Evolutionary conservation across 2,797 vertebrate species (phyloP).

Genomic region (Malacoctenus gilli): DNA sequence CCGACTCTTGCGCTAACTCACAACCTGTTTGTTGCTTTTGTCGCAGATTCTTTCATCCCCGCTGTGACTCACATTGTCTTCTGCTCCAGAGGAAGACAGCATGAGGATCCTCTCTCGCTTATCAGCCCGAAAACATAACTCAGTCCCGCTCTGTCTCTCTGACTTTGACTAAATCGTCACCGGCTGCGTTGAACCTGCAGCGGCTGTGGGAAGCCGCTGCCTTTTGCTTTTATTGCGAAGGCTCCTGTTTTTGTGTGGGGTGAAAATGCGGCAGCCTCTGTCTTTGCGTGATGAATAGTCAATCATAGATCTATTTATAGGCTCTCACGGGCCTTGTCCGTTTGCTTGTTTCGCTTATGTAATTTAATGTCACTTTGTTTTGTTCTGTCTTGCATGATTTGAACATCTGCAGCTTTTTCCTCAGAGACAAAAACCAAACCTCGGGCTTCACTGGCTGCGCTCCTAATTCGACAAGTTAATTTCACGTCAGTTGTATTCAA

Average conservation of each 20-base stretch:
- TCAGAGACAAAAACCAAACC: neutral
- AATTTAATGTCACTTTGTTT: neutral
- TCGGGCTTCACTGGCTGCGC: neutral
- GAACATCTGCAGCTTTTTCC: conserved; percentile 1
- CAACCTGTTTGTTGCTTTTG: conserved; percentile 2
- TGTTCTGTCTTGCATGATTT: neutral
- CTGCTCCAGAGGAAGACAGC: too few species aligned
- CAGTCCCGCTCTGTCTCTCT: too few species aligned
- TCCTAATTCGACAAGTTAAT: too few species aligned
- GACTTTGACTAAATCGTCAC: too few species aligned
- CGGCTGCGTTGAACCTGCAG: too few species aligned
- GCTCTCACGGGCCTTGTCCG: neutral
- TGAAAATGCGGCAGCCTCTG: too few species aligned
- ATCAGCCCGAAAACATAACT: too few species aligned
- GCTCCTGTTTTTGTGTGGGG: too few species aligned
- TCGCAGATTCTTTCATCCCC: conserved; percentile 3
- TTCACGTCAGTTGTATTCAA: too few species aligned
- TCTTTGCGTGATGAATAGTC: neutral
- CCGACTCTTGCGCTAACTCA: conserved; percentile 2
- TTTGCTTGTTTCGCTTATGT: neutral
- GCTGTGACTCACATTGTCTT: conserved; percentile 6
- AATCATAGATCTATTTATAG: neutral
- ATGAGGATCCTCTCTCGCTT: too few species aligned
- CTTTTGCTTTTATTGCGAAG: too few species aligned
- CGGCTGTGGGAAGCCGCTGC: too few species aligned